Evolutionary conservation across 2,888 invertebrate genomes (phyloP).

Genomic region (Dynastes tityus): DNA sequence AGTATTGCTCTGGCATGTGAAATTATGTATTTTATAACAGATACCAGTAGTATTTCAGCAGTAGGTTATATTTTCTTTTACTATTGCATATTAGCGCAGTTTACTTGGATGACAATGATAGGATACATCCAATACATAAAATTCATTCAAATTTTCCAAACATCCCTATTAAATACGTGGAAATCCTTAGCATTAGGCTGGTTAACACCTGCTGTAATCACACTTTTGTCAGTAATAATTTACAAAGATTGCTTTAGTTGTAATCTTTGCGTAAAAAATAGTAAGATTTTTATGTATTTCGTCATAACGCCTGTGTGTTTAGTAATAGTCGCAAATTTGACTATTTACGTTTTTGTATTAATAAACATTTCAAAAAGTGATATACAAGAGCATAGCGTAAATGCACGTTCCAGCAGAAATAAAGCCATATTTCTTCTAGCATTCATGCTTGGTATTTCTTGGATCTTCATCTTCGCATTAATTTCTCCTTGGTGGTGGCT

Average conservation of each 20-base stretch:
- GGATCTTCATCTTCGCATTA: conserved; percentile 37
- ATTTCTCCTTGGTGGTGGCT: conserved; percentile 25
- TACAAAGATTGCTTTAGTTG: conserved; percentile 36
- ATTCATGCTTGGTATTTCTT: conserved; percentile 29
- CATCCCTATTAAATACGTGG: background rate
- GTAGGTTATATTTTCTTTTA: conserved; percentile 27
- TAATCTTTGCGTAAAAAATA: conserved; percentile 15
- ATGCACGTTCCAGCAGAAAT: background rate
- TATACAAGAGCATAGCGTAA: background rate
- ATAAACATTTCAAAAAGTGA: conserved; percentile 18
- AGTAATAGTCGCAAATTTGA: conserved; percentile 17
- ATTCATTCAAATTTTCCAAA: conserved; percentile 8
- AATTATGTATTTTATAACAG: conserved; percentile 17
- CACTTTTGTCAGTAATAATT: background rate
- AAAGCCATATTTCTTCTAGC: conserved; percentile 8
- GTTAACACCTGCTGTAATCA: conserved; percentile 17
- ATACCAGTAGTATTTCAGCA: background rate
- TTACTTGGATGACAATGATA: conserved; percentile 33
- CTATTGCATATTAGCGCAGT: conserved; percentile 22
- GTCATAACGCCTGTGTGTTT: conserved; percentile 15
- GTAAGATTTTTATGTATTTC: conserved; percentile 37
- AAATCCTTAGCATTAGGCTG: conserved; percentile 2
- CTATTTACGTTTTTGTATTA: conserved; percentile 18
- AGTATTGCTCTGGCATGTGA: background rate
- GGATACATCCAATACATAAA: conserved; percentile 25